Base-by-base conservation (phyloP, 2,888 invertebrate species). In the Hecatera dysodea region DNA sequence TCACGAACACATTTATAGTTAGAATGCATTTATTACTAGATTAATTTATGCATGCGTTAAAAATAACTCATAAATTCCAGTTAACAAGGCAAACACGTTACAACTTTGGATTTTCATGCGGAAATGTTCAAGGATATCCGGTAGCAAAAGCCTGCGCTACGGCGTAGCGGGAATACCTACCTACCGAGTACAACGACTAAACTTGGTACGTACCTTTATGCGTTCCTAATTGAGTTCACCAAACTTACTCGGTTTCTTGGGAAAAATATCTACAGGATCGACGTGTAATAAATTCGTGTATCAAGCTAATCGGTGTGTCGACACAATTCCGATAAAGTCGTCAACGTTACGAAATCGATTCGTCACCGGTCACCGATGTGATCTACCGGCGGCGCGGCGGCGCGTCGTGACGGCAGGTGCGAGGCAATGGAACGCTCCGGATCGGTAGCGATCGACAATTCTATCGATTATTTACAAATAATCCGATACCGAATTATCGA, bases 401-500 rank as follows among this genome's bases (percentile, higher is more conserved):
- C 44, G 67, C 67, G 72, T 79, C 85, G 86, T 90, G 92, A 91
- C 90, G 91, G 92, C 94, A 94, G 93, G 94, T 94, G 94, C 77
- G 69, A 56, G 22, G 85, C 87, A 85, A 84, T 79, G 80, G 72
- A 81, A 82, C 92, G 91, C 91, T 93, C 86, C 84, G 86, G 87
- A 91, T 92, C 91, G 88, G 89, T 90, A 88, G 89, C 90, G 88
- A 89, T 88, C 86, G 85, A 86, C 89, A 89, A 91, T 90, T 89
- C 89, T 88, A 92, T 91, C 92, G 91, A 93, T 94, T 94, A 93
- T 93, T 91, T 90, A 92, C 91, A 93, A 94, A 92, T 92, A 91
- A 92, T 89, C 88, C 89, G 90, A 89, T 88, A 83, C 85, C 84
- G 68, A 86, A 74, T 75, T 80, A 80, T 89, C 84, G 82, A 85